These are phyloP conservation scores for Felis catus DNA, from an alignment of 2,113 vertebrate species.

Conservation along the genomic window DNA sequence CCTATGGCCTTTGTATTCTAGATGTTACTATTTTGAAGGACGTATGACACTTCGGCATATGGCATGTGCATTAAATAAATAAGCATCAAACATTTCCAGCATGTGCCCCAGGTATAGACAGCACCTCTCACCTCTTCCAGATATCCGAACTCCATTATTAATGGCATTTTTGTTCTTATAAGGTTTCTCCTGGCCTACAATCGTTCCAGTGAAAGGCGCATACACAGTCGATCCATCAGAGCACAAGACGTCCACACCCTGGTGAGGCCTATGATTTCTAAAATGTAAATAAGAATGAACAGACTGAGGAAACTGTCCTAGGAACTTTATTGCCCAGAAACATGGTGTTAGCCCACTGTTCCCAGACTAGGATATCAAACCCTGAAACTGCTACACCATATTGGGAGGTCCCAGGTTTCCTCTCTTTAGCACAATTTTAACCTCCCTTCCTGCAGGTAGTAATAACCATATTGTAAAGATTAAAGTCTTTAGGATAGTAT, in stretches of 20 bases:
- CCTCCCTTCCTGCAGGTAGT: background rate
- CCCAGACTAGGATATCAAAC: background rate
- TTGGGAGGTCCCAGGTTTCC: background rate
- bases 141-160: constrained; percentile 85
- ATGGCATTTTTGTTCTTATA: constrained; percentile 82
- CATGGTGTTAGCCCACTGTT: background rate
- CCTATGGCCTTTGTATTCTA: background rate
- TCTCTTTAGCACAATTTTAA: constrained; percentile 17
- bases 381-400: background rate
- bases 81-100: background rate
- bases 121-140: constrained; percentile 79
- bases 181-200: constrained; percentile 80
- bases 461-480: background rate
- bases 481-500: background rate
- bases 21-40: background rate
- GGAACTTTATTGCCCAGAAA: background rate
- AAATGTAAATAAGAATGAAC: background rate
- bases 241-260: constrained; percentile 85
- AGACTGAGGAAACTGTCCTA: background rate
- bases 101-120: too few species aligned
- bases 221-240: constrained; percentile 83
- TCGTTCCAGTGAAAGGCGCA: constrained; percentile 85
- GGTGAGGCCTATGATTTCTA: constrained; percentile 77
- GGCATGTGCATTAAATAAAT: background rate
- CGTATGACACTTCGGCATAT: background rate